These are phyloP conservation scores for Xenopus laevis DNA, from an alignment of 2,113 vertebrate species.

Conservation along the genomic window DNA sequence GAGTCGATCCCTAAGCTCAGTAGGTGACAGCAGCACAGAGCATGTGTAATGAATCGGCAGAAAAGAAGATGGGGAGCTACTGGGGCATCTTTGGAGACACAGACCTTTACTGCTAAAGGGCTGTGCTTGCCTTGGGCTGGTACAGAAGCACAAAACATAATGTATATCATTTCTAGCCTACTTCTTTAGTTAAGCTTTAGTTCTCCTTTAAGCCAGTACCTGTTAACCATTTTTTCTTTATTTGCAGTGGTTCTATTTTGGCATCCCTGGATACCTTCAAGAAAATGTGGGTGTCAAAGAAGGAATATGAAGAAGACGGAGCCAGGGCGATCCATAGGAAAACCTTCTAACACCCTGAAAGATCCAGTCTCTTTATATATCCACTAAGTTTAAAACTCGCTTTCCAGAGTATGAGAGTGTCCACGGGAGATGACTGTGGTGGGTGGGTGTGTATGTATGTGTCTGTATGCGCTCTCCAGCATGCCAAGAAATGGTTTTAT, in stretches of 20 bases:
- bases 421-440: slow-evolving; percentile 62
- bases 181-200: too few species aligned
- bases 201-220: too few species aligned
- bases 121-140: too few species aligned
- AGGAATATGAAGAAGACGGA: slow-evolving; percentile 80
- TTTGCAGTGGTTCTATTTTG: slow-evolving; percentile 73
- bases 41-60: too few species aligned
- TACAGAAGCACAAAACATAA: too few species aligned
- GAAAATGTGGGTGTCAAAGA: slow-evolving; percentile 85
- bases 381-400: slow-evolving; percentile 73
- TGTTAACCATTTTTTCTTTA: background rate
- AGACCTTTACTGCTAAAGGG: too few species aligned
- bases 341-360: slow-evolving; percentile 70
- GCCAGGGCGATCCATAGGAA: slow-evolving; percentile 79
- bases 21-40: too few species aligned
- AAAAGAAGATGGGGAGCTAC: too few species aligned
- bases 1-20: too few species aligned
- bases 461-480: slow-evolving; percentile 51
- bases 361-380: slow-evolving; percentile 64
- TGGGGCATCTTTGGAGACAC: too few species aligned
- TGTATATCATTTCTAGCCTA: too few species aligned
- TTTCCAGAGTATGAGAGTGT: slow-evolving; percentile 74
- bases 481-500: slow-evolving; percentile 49
- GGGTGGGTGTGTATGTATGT: slow-evolving; percentile 53
- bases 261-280: slow-evolving; percentile 82